Percentiles rank a stretch among this genome's conserved stretches.
These are phyloP conservation scores for Bufo bufo DNA, from an alignment of 2,113 vertebrate genomes.

Conservation along the genomic window DNA sequence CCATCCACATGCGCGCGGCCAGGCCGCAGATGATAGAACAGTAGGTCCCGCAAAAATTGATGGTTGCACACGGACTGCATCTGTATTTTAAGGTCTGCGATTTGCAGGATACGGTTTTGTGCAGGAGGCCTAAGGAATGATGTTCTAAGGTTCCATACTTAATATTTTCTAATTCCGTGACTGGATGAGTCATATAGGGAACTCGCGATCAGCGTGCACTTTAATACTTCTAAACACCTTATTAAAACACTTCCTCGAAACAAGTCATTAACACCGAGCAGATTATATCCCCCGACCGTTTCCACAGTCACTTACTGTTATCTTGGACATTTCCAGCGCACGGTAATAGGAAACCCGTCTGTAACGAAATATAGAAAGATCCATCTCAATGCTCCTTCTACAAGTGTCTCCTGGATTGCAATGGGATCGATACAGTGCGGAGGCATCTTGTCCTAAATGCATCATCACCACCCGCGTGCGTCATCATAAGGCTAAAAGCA, in stretches of 20 bases:
- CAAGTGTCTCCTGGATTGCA: background rate
- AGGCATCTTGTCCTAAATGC: background rate
- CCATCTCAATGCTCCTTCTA: background rate
- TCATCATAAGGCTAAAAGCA: background rate
- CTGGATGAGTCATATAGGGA: too few relatives aligned
- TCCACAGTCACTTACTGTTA: background rate
- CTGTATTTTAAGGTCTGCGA: too few relatives aligned
- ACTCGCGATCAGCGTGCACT: too few relatives aligned
- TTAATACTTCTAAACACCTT: background rate
- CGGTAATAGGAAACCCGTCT: background rate
- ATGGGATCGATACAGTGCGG: conserved; percentile 16
- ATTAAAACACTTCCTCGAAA: background rate
- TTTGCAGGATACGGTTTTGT: too few relatives aligned
- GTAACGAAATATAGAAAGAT: background rate
- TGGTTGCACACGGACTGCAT: too few relatives aligned
- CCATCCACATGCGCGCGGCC: too few relatives aligned
- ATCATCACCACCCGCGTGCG: background rate
- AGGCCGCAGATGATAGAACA: too few relatives aligned
- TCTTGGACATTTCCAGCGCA: background rate
- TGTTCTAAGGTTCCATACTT: too few relatives aligned
- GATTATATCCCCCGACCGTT: background rate
- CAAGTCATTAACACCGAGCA: background rate
- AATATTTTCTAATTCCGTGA: too few relatives aligned
- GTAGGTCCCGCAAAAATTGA: too few relatives aligned
- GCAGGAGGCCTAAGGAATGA: too few relatives aligned